Evolutionary conservation across 2,888 invertebrate genomes (phyloP), one percentile per base, ranked within the genome.

Genomic region (Apotomis turbidana): DNA sequence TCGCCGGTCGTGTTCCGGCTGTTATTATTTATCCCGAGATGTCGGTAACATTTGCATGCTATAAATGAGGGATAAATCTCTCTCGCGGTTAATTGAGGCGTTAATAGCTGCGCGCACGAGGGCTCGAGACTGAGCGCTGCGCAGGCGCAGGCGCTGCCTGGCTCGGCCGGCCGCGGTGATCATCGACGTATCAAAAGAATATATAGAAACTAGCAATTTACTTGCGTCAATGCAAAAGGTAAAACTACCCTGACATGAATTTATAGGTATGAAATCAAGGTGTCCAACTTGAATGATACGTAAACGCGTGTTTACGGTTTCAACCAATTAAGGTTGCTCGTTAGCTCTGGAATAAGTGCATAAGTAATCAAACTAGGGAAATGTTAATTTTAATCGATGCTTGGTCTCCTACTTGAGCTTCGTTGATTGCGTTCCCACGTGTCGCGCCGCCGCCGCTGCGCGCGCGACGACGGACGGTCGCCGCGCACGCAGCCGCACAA

Each of bases 51-150:
- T 80, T 79, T 80, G 79, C 82, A 81, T 79, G 78, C 68, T 61
- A 71, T 83, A 81, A 80, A 80, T 83, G 78, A 78, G 58, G 76
- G 68, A 68, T 72, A 68, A 63, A 72, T 72, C 72, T 62, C 46
- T 5, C 58, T n/a, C 4, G 68, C 72, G 10, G 79, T 78, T 82
- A 82, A 84, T 81, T 80, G 83, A 80, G 83, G 83, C 78, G 82
- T 81, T 84, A 84, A 84, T 84, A 79, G 83, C 71, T 51, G 61
- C 75, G 77, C 77, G 76, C 81, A 78, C 77, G 80, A 77, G 76
- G 77, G 72, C 27, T 41, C 27, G 27, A 27, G 27, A 27, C 62
- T 63, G 68, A 76, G 44, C n/a, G 3, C 58, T 5, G 38, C 58
- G 58, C 49, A 9, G 6, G 4, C 4, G 55, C 36, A 10, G 6